Percentiles rank a stretch among this genome's conserved stretches.
Conservation (phyloP, 2,888 invertebrate genomes). For the Callosobruchus maculatus region DNA sequence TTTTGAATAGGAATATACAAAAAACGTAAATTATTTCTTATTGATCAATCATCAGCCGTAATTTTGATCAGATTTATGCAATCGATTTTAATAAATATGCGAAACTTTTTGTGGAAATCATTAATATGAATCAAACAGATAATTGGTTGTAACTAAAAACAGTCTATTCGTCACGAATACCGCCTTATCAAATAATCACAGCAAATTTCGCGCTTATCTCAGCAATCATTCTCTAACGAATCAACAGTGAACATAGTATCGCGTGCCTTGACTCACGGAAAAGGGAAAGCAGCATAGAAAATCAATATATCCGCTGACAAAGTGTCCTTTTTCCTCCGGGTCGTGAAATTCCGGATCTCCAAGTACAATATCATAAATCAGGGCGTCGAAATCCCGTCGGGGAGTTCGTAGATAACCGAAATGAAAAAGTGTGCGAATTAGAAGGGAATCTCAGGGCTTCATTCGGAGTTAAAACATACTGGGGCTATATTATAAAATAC, state of each 20-base stretch:
- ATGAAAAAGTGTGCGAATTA: not conserved
- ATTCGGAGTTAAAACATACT: not conserved
- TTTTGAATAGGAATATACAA: too few relatives aligned
- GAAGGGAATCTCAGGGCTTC: not conserved
- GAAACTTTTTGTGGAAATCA: too few relatives aligned
- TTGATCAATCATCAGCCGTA: too few relatives aligned
- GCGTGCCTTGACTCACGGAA: not conserved
- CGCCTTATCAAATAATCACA: not conserved
- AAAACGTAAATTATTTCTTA: too few relatives aligned
- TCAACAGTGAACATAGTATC: not conserved
- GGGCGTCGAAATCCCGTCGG: not conserved
- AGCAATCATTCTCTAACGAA: not conserved
- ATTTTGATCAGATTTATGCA: too few relatives aligned
- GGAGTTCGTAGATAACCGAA: not conserved
- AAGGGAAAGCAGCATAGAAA: not conserved
- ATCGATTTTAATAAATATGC: too few relatives aligned
- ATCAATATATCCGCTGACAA: not conserved
- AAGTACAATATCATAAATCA: not conserved
- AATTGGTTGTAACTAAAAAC: not conserved
- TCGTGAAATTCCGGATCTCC: not conserved
- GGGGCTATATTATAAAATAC: not conserved
- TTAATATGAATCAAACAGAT: not conserved
- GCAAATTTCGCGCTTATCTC: not conserved
- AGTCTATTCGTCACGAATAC: not conserved
- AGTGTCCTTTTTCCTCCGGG: not conserved